Base-by-base conservation (phyloP, 2,888 invertebrate species). In the Cryptophagus acutangulus region DNA sequence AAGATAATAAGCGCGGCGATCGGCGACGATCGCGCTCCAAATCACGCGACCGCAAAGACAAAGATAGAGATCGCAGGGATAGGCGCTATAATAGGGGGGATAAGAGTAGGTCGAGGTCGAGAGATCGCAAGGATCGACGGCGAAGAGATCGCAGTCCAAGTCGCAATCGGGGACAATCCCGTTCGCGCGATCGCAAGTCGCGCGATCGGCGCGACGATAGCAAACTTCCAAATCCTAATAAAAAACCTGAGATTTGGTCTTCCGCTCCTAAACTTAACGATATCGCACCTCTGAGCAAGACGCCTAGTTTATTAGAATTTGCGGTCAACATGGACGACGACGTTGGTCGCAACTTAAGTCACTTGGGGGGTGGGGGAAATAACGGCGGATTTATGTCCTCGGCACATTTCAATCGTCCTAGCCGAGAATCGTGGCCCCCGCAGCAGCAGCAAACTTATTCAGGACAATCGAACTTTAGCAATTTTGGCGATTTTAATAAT, bases 101-200 rank as follows among this genome's bases (percentile, higher is more conserved):
- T 42, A 60, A 72, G 38, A 69, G 68, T 36, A 60, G 69, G 9
- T 69, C 70, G 3, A 58, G 66, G 20, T 68, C 69, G 3, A 57
- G 65, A 36, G 67, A 66, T 36, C 63, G 67, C 17, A 72, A 79
- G 38, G 75, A 82, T 25, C 75, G 81, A 42, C 73, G 81, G 30
- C 76, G 78, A 51, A 67, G 81, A 15, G 77, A 79, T 25, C 61
- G 74, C 49, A n/a, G n/a, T n/a, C n/a, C n/a, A n/a, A 74, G 77
- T 28, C 73, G 76, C 44, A 75, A 76, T 46, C 71, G 78, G 12
- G 71, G 72, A 3, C 74, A 77, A n/a, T 74, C 76, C 3, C 72
- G 65, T 49, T 78, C 64, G 53, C 75, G 63, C 51, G 78, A 73
- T 26, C 72, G 79, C 2, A 60, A 76, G 62, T 63, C 77, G 36